Evolutionary conservation across 2,113 vertebrate genomes (phyloP), one percentile per base, ranked within the genome.

Genomic region (Spilogale gracilis): DNA sequence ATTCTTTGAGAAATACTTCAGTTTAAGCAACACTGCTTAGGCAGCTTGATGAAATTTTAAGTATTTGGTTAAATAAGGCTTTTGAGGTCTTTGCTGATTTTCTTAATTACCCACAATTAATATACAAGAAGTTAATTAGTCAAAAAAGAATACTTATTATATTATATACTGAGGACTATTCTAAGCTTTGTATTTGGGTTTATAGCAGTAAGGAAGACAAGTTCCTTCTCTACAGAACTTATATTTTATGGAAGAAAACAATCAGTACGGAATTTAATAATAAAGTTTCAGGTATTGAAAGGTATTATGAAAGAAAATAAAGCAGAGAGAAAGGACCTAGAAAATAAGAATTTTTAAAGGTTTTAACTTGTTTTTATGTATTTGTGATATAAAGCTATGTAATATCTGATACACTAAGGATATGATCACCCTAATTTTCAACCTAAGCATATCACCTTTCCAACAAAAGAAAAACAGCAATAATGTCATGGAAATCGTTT

Each of bases 241-340:
- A 38, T 9, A 79, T 86, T 95, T 93, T 93, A 87, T 30, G 78
- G 25, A 96, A 85, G 32, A 94, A 80, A 92, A n/a, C 32, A 93
- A 93, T 78, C 23, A 93, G 52, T 65, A 60, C 3, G 94, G 76
- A 93, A 81, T 83, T 5, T 63, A 90, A 90, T 78, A 93, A 87
- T 54, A 61, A 27, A 45, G 6, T 88, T 79, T 91, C 5, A 80
- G 23, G 23, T 79, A 95, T 1, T 94, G 14, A 81, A 89, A 85
- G 11, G n/a, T 83, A 89, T 11, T 92, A 83, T 38, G 17, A 82
- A 76, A 58, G 63, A 96, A 97, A 86, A 92, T 90, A 83, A 96
- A 95, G 85, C 60, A 83, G 21, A 89, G 30, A 65, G 38, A 52
- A 93, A 84, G 12, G 0, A 73, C 32, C 43, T 52, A 80, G 20